Evolutionary conservation across 2,797 vertebrate species (phyloP).

Genomic region (Neosilurus hyrtlii): DNA sequence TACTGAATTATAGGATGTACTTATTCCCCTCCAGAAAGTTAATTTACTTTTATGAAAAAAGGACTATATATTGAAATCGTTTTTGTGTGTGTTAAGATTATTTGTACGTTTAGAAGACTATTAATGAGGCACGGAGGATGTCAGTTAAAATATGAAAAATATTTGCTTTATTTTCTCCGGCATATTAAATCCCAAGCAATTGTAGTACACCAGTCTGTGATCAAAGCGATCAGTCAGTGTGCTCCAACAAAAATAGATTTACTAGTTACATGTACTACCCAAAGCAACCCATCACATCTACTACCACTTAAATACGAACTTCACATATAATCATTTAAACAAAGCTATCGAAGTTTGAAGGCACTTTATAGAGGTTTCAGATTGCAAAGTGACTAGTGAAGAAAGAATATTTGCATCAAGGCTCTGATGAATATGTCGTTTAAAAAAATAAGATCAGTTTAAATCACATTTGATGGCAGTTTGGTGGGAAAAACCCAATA

Average conservation of each 20-base stretch:
- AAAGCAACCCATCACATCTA: constrained; percentile 27
- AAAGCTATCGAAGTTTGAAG: constrained; percentile 38
- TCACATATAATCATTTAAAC: constrained; percentile 19
- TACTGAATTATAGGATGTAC: too few relatives aligned
- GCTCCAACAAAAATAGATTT: constrained; percentile 21
- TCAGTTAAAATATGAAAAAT: background rate
- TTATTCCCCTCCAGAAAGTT: too few relatives aligned
- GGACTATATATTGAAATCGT: background rate
- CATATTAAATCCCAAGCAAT: constrained; percentile 1
- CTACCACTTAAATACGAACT: constrained; percentile 20
- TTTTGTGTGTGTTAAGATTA: background rate
- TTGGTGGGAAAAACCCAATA: constrained; percentile 11
- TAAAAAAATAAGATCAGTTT: constrained; percentile 14
- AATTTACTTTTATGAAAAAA: too few relatives aligned
- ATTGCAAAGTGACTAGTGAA: constrained; percentile 38
- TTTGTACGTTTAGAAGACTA: background rate
- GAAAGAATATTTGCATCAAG: constrained; percentile 35
- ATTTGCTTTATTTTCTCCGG: constrained; percentile 31
- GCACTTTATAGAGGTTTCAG: constrained; percentile 45
- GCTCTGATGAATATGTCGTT: constrained; percentile 15
- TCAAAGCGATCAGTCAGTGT: background rate
- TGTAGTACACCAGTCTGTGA: constrained; percentile 14
- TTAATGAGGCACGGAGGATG: background rate
- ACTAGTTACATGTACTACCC: constrained; percentile 14
- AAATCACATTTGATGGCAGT: constrained; percentile 31